phyloP scores from a whole-genome alignment of 64 coral and sea anemone genomes.

The Acropora yongei region DNA sequence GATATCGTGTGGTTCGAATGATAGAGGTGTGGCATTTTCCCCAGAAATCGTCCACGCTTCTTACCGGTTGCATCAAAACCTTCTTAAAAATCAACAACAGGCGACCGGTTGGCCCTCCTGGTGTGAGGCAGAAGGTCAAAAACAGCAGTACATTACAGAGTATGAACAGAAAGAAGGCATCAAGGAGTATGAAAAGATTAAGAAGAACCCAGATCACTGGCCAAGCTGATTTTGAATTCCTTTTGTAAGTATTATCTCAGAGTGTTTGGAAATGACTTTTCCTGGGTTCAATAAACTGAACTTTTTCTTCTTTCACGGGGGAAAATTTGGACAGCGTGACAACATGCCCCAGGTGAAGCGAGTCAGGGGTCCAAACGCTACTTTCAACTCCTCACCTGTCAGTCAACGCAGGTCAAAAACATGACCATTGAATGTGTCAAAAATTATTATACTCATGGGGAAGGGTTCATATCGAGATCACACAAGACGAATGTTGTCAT shows the following conservation, averaged over 20 bases:
- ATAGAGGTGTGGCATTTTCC: slow-evolving; percentile 65
- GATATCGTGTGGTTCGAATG: slow-evolving; percentile 27
- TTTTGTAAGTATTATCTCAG: no score
- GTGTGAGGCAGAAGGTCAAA: slow-evolving; percentile 5
- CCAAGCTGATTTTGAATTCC: neutral
- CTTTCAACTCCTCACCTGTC: neutral
- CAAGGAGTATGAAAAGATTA: neutral
- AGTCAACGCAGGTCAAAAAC: slow-evolving; percentile 1
- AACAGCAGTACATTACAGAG: neutral
- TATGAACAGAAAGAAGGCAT: slow-evolving; percentile 13
- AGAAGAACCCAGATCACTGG: slow-evolving; percentile 3
- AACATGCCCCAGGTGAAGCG: neutral
- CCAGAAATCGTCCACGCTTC: neutral
- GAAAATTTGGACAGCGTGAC: no score
- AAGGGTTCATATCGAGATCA: neutral
- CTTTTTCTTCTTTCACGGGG: no score
- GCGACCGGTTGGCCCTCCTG: slow-evolving; percentile 1
- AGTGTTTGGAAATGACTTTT: no score
- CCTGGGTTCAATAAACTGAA: no score
- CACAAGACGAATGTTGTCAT: neutral
- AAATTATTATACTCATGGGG: neutral
- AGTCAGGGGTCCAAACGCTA: neutral
- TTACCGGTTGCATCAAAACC: slow-evolving; percentile 7
- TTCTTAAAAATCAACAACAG: slow-evolving; percentile 60
- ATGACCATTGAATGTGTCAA: slow-evolving; percentile 40